A percentile compares a stretch with the other conserved stretches of the same genome.
Evolutionary conservation across 1,140 invertebrate species (phyloP).

Genomic region (Plodia interpunctella): DNA sequence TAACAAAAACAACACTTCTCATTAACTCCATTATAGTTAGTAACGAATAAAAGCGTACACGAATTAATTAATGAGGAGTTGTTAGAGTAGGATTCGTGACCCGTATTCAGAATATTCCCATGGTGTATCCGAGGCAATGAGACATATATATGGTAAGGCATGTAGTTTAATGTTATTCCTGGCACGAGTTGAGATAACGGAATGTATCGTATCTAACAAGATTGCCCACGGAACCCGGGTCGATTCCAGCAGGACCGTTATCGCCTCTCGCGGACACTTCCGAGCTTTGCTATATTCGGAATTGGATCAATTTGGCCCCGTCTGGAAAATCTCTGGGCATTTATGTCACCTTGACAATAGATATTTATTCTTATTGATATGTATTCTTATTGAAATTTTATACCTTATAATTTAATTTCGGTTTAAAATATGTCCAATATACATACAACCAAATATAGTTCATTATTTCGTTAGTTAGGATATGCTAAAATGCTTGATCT

Average conservation of each 20-base stretch:
- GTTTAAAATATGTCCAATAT: too few species aligned
- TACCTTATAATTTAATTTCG: too few species aligned
- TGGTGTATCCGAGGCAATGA: neutral
- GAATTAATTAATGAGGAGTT: conserved; percentile 19
- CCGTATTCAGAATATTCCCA: neutral
- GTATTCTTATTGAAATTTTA: too few species aligned
- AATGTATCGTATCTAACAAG: conserved; percentile 26
- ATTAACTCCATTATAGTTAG: neutral
- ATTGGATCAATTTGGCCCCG: too few species aligned
- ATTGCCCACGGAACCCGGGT: conserved; percentile 29
- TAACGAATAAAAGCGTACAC: neutral
- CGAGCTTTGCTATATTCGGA: conserved; percentile 19
- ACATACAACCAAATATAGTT: too few species aligned
- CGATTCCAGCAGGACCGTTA: conserved; percentile 40
- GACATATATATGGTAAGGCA: conserved; percentile 1
- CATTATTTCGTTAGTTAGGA: too few species aligned
- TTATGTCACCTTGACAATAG: too few species aligned
- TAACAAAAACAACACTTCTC: too few species aligned
- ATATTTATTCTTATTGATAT: too few species aligned
- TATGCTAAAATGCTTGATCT: too few species aligned
- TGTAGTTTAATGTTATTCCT: conserved; percentile 22
- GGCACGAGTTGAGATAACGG: conserved; percentile 24
- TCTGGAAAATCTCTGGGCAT: too few species aligned
- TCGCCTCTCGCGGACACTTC: conserved; percentile 40
- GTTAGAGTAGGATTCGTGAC: neutral